Evolutionary conservation across 1,140 invertebrate genomes (phyloP), one percentile per base, ranked within the genome.

Genomic region (Eriosoma lanigerum): DNA sequence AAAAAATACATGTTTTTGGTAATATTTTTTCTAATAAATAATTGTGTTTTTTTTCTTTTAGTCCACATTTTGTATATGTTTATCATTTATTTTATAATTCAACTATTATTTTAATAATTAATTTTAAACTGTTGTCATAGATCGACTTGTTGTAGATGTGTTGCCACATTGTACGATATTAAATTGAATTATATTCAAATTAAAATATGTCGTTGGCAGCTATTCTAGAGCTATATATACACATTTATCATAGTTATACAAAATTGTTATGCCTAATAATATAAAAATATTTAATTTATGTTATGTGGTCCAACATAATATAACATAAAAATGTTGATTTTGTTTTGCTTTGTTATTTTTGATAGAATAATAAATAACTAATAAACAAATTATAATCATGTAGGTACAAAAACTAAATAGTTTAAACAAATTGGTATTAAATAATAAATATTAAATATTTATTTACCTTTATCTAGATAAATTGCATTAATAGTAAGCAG

Each of bases 141-240:
- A 66, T 38, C 32, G 12, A 64, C 38, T 17, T 44, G 38, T 44
- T 44, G 21, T 38, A 1, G n/a, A 24, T n/a, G n/a, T n/a, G n/a
- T n/a, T n/a, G n/a, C n/a, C 12, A 66, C 38, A 38, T 66, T 21
- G 32, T 44, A 6, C 26, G n/a, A 62, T 38, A 12, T n/a, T 12
- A 19, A 60, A 64, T 64, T 64, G 29, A 0, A 62, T n/a, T 64
- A 17, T 38, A 64, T 19, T 1, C 1, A 1, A 64, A 64, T 32
- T 38, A 64, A 64, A 64, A 38, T 64, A 64, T 29, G 26, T 64
- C 29, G 29, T 64, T 32, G 60, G n/a, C 60, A 64, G 17, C 60
- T 17, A 13, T 56, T 21, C 10, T n/a, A n/a, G 5, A 19, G n/a
- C 19, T 52, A 54, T 3, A 9, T 56, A 52, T 19, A 9, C 21